Percentiles rank a stretch among this genome's conserved stretches.
phyloP scores from a whole-genome alignment of 2,797 vertebrate species.

The Ptychadena robeensis region DNA sequence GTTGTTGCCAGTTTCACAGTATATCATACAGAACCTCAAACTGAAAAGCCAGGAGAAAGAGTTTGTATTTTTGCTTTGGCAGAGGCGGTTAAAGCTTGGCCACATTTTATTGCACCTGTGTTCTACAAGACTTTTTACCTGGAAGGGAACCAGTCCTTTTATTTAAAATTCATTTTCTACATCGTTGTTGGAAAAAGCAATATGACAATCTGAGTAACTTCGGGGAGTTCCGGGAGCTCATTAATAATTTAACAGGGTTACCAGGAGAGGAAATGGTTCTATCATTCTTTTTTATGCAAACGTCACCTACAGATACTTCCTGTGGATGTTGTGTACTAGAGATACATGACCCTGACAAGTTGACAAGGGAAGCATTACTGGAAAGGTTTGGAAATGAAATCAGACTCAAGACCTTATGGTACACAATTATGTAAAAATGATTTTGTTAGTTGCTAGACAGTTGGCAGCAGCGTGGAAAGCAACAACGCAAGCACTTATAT shows the following conservation, averaged over 20 bases:
- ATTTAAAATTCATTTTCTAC: background rate
- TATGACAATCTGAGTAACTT: background rate
- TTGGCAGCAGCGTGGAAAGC: too few relatives aligned
- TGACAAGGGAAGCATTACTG: background rate
- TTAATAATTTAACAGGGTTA: background rate
- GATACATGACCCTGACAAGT: background rate
- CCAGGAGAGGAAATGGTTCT: too few relatives aligned
- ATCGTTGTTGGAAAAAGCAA: background rate
- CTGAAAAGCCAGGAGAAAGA: background rate
- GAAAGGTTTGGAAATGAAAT: background rate
- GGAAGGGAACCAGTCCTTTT: background rate
- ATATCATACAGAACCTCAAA: background rate
- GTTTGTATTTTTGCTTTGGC: background rate
- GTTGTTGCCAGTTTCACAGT: background rate
- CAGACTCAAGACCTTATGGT: background rate
- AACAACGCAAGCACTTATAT: too few relatives aligned
- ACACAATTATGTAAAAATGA: too few relatives aligned
- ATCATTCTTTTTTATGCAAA: too few relatives aligned
- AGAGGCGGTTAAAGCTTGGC: background rate
- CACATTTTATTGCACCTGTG: background rate
- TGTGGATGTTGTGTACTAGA: too few relatives aligned
- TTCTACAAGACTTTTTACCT: background rate
- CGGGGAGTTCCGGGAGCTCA: too few relatives aligned
- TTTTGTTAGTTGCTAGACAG: too few relatives aligned
- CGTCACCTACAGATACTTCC: too few relatives aligned